These are phyloP conservation scores for Turritopsis dohrnii DNA, from an alignment of 30 jellyfish, hydroid and myxozoan species.

Conservation along the genomic window DNA sequence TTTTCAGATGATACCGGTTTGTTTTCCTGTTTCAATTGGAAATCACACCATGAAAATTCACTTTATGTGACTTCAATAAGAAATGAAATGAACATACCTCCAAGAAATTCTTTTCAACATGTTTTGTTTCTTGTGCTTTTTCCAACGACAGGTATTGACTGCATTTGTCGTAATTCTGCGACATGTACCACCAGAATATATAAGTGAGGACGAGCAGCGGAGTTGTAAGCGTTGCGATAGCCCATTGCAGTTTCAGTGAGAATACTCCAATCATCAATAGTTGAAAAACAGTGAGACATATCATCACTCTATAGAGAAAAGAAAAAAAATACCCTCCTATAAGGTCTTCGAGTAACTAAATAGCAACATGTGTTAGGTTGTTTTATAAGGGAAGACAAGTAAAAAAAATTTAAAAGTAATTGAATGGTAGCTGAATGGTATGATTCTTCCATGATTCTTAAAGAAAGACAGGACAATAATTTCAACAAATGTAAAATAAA, in stretches of 20 bases:
- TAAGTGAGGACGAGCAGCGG: conserved; percentile 64
- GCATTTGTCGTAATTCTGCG: conserved; percentile 32
- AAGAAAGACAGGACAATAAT: neutral
- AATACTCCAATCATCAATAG: conserved; percentile 89
- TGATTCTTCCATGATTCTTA: neutral
- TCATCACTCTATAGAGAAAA: conserved; percentile 46
- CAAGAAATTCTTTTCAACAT: conserved; percentile 44
- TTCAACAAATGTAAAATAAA: neutral
- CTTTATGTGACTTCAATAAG: neutral
- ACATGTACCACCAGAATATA: conserved; percentile 43
- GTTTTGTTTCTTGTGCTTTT: conserved; percentile 42
- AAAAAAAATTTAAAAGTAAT: too few species aligned
- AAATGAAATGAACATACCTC: conserved; percentile 43
- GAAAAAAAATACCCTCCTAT: too few species aligned
- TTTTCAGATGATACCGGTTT: neutral
- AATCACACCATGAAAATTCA: neutral
- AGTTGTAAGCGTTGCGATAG: conserved; percentile 24
- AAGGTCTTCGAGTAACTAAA: too few species aligned
- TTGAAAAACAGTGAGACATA: conserved; percentile 68
- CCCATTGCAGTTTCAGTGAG: conserved; percentile 45
- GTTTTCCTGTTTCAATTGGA: neutral
- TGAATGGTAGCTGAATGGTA: neutral
- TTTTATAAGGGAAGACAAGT: too few species aligned
- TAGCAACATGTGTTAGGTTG: too few species aligned
- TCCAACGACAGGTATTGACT: conserved; percentile 37